phyloP scores from a whole-genome alignment of 2,888 invertebrate species.

The Steinernema carpocapsae region DNA sequence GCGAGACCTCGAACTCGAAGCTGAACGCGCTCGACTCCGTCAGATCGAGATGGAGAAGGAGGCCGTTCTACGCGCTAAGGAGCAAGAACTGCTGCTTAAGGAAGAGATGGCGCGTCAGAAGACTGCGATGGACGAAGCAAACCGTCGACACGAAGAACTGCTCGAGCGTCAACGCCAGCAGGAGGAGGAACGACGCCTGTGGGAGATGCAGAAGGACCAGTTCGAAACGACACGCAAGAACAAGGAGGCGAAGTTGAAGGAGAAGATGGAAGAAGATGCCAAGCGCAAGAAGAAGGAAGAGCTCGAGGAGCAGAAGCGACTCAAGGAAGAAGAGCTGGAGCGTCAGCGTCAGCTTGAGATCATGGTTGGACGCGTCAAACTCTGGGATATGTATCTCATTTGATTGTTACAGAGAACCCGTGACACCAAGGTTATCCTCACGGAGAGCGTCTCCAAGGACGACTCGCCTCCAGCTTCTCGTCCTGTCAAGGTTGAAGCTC shows the following conservation, averaged over 20 bases:
- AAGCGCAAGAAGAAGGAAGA: slow-evolving; percentile 33
- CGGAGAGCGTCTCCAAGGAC: neutral
- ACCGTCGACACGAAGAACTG: slow-evolving; percentile 41
- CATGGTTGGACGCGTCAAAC: neutral
- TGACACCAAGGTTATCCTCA: neutral
- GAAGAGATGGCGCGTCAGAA: slow-evolving; percentile 38
- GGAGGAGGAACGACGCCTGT: slow-evolving; percentile 37
- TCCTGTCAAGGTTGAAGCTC: neutral
- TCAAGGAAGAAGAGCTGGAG: slow-evolving; percentile 37
- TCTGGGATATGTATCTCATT: neutral
- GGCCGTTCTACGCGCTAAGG: slow-evolving; percentile 13
- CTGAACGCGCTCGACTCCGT: neutral
- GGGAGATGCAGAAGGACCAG: slow-evolving; percentile 38
- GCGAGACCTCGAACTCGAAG: neutral
- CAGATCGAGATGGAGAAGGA: slow-evolving; percentile 19
- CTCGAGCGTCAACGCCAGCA: slow-evolving; percentile 41
- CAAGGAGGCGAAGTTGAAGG: slow-evolving; percentile 37
- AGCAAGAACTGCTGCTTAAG: slow-evolving; percentile 43
- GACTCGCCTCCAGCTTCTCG: neutral
- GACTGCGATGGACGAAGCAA: slow-evolving; percentile 33
- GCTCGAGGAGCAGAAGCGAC: slow-evolving; percentile 41
- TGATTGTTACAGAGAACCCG: neutral
- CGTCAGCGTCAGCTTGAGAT: slow-evolving; percentile 33
- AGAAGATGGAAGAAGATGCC: slow-evolving; percentile 37
- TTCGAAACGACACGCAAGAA: slow-evolving; percentile 38